phyloP scores from a whole-genome alignment of 2,113 vertebrate genomes.

The Illadopsis cleaveri region DNA sequence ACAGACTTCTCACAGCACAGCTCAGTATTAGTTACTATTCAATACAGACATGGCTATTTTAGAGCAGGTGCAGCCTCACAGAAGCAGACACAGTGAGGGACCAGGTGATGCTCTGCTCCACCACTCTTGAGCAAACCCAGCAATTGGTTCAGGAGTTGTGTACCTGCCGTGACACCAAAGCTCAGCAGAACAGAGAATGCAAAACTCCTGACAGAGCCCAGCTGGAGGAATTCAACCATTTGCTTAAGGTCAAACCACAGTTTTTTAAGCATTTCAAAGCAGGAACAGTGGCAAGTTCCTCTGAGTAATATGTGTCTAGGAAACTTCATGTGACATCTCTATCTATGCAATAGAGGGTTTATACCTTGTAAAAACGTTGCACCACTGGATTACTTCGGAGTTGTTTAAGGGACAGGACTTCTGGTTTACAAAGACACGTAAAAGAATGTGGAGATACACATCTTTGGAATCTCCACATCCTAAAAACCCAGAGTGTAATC shows the following conservation, averaged over 20 bases:
- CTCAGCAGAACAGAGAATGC: neutral
- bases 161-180: neutral
- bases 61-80: neutral
- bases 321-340: neutral
- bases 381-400: rapidly evolving
- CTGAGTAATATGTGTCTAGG: neutral
- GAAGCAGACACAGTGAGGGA: neutral
- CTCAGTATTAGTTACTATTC: neutral
- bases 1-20: neutral
- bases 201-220: neutral
- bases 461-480: neutral
- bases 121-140: neutral
- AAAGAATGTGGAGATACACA: neutral
- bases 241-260: neutral
- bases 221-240: neutral
- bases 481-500: neutral
- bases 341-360: neutral
- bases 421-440: neutral
- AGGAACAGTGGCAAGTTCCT: neutral
- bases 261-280: neutral
- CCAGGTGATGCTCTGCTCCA: neutral
- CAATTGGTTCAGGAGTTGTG: neutral
- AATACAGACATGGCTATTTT: rapidly evolving
- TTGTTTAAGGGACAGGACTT: neutral
- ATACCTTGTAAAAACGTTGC: neutral